Base-by-base conservation (phyloP, 1,140 invertebrate genomes). In the Sarcophaga peregrina region DNA sequence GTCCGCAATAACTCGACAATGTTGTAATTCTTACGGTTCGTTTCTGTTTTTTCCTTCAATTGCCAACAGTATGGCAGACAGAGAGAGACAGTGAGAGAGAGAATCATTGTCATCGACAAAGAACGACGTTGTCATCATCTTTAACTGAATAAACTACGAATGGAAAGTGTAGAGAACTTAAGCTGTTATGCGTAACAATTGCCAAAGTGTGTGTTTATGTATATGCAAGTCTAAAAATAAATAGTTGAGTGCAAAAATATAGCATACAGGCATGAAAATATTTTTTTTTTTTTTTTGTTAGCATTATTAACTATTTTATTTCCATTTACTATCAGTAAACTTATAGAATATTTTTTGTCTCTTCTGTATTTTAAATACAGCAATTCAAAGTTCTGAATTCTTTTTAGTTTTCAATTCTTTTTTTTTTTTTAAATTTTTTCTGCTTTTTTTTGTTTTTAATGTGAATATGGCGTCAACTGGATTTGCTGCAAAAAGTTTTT, bases 1-100 rank as follows among this genome's bases (percentile, higher is more conserved):
- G 80, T 81, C 80, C 80, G 54, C 80, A 62, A 68, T 68, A 54
- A 81, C 80, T 52, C 80, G 80, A 81, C 80, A 81, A 58, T 81
- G 80, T 11, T 81, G 80, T 47, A 81, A 80, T 17, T 62, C 62
- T 15, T 76, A 45, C 74, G n/a, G 20, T 48, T 47, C 74, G 37
- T 76, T 76, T 48, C 47, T 81, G 1, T 81, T 46, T 62, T 62
- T 62, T 58, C 10, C 9, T 20, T 20, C 62, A 68, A 58, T 6
- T 58, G 7, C 13, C 15, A 68, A 68, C 62, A 15, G 54, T 58
- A 68, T 2, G 25, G 25, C 4, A 37, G 25, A 37, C 25, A 4
- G 25, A 37, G 25, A 37, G 25, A 37, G 4, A n/a, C n/a, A n/a
- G n/a, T n/a, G n/a, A n/a, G n/a, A n/a, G 4, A 37, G 1, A 37